These are phyloP conservation scores for Hiodon alosoides DNA, from an alignment of 2,113 vertebrate species.

Conservation along the genomic window DNA sequence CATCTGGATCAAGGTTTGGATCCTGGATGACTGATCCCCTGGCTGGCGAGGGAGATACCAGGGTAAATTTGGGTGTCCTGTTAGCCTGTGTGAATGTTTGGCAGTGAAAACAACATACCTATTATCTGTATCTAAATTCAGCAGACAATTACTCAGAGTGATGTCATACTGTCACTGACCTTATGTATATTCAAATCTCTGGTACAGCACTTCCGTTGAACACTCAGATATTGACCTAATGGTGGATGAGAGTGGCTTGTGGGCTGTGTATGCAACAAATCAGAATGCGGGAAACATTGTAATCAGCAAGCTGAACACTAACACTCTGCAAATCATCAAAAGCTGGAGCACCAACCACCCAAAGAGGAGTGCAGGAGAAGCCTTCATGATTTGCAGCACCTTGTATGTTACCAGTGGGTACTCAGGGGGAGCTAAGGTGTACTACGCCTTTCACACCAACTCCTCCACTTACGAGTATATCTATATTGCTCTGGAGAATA, in stretches of 20 bases:
- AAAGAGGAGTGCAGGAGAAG: constrained; percentile 91
- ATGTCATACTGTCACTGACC: too few relatives aligned
- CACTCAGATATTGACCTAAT: constrained; percentile 98
- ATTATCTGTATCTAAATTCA: not conserved
- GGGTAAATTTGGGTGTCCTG: constrained; percentile 63
- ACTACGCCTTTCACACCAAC: constrained; percentile 96
- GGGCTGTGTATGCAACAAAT: constrained; percentile 97
- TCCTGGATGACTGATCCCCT: constrained; percentile 97
- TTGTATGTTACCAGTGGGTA: constrained; percentile 96
- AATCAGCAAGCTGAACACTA: constrained; percentile 90
- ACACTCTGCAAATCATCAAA: constrained; percentile 83
- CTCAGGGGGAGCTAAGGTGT: constrained; percentile 93
- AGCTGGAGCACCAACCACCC: constrained; percentile 96
- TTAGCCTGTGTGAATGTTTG: too few relatives aligned
- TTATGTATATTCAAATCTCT: not conserved
- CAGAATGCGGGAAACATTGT: constrained; percentile 97
- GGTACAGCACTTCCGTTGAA: not conserved
- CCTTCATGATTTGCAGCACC: constrained; percentile 97
- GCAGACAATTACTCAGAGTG: not conserved
- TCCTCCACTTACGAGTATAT: constrained; percentile 97
- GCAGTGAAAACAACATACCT: not conserved
- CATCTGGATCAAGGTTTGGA: constrained; percentile 90
- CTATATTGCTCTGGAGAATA: constrained; percentile 94
- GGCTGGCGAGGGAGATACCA: constrained; percentile 87
- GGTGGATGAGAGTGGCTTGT: constrained; percentile 91